Evolutionary conservation across 53 echinoderm and acorn worm species (phyloP), one percentile per base, ranked within the genome.

Genomic region (Pentamera pediparva): DNA sequence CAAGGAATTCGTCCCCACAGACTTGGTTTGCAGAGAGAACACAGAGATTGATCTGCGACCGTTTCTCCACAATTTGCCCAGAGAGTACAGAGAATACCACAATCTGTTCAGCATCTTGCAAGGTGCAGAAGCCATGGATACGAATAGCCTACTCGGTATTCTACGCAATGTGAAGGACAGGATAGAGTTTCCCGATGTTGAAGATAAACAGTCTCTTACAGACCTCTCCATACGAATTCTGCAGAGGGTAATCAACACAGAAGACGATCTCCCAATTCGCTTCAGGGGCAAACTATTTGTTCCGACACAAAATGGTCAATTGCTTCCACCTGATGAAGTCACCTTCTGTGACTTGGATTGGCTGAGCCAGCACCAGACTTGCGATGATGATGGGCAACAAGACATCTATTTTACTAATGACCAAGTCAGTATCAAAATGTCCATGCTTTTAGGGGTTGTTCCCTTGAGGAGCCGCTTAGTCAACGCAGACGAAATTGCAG

Each of bases 291-390:
- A 36, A 28, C 17, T 72, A 19, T 37, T 72, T 33, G 58, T 80
- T 40, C 72, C 80, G 41, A 80, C 73, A 3, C 40, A 26, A 13
- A 40, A 59, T 54, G 18, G 34, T n/a, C 40, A 57, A 17, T 31
- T 70, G 15, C 17, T 80, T 28, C 51, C 50, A 10, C 36, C 47
- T 31, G 56, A 69, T 71, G 27, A 45, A n/a, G 22, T 35, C 4
- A 72, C 59, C 33, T 83, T 60, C 27, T 32, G 64, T 13, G 83
- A 83, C 59, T 30, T 13, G 20, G 75, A 75, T 5, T 82, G 82
- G 75, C 33, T 82, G 50, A 74, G 30, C 22, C 35, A 53, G 3
- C 3, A 51, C 9, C 5, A 13, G 19, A 20, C 24, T 24, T 50
- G 17, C 51, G 0, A 20, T 38, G 56, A 59, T 39, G 61, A 70